Base-by-base conservation (phyloP, 2,888 invertebrate species). In the Ichneumoninae sp. region DNA sequence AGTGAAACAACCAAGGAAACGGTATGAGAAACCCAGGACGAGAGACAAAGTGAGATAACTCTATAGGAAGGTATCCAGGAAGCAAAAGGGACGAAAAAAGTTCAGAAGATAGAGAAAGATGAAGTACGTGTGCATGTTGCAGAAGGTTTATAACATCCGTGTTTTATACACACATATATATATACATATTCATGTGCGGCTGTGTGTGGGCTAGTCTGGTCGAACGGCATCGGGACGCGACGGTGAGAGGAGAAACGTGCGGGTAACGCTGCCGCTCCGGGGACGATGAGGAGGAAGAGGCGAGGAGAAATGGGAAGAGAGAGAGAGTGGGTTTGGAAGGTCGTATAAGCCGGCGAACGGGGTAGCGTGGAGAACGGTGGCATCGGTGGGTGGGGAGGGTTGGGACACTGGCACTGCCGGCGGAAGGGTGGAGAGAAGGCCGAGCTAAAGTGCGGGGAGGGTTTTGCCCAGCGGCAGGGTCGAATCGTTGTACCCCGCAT, bases 131-230 rank as follows among this genome's bases (percentile, higher is more conserved):
- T 63, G 60, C 60, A 63, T 63, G 60, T 63, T 63, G 33, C 60
- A 30, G 30, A 30, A 60, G 60, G 78, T 70, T 78, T 22, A 70
- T 63, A 63, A 63, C 60, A 63, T 33, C 44, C 68, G 44, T n/a
- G 44, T 50, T 26, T 30, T 10, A 7, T 40, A 40, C 85, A 87
- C 88, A 89, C 6, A 33, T 6, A 33, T 33, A 33, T 30, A 50
- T 33, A 36, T 65, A 40, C 85, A 87, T 88, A 89, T 90, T 88
- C 90, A 50, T 75, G 50, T 65, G 44, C 16, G 44, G 89, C 90
- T 88, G 84, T 90, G 89, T 90, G 88, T 88, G 88, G 87, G 90
- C 89, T 90, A 89, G 91, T 91, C 91, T 91, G 91, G 90, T 87
- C 88, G 88, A 89, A 88, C 73, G 44, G 33, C 57, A 60, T 73